Base-by-base conservation (phyloP, 2,888 invertebrate species). In the Acleris emargana region DNA sequence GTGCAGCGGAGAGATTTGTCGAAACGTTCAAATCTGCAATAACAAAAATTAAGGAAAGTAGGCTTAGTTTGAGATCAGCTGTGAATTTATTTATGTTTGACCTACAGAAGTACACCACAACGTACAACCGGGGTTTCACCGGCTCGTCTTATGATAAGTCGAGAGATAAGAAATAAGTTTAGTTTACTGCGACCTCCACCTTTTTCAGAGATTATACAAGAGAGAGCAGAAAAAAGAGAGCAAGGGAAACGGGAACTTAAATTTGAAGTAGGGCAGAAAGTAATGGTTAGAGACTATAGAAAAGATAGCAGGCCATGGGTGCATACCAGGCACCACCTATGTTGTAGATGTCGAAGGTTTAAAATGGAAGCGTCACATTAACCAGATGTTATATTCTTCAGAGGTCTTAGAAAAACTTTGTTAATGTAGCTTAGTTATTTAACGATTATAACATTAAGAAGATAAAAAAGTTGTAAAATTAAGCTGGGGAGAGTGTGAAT, bases 101-200 rank as follows among this genome's bases (percentile, higher is more conserved):
- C 17, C 17, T 52, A 52, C 17, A 52, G 52, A n/a, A 52, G 52
- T 17, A 52, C 52, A n/a, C 28, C 52, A n/a, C 52, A 52, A 32
- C 25, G 52, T 17, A 32, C 52, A n/a, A 52, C 52, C 7, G 52
- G 52, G 16, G 28, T 53, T 1, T 38, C 53, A 38, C 53, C 53
- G 3, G 53, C 53, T 5, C 22, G 22, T 38, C 38, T 38, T 2
- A 54, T 54, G 18, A 9, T 54, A 4, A 18, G 42, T 18, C 13
- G 54, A 16, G 38, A 54, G 38, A 42, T 54, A 18, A 54, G 54
- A n/a, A 54, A 54, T 20, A 38, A 42, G 54, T 54, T 54, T 42
- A 54, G 42, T 11, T 42, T 42, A 13, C 17, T 53, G 11, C n/a
- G 53, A 3, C 53, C 53, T 7, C 38, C 53, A 18, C 53, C 53